These are phyloP conservation scores for Melipona bicolor DNA, from an alignment of 2,888 invertebrate species.

Conservation along the genomic window DNA sequence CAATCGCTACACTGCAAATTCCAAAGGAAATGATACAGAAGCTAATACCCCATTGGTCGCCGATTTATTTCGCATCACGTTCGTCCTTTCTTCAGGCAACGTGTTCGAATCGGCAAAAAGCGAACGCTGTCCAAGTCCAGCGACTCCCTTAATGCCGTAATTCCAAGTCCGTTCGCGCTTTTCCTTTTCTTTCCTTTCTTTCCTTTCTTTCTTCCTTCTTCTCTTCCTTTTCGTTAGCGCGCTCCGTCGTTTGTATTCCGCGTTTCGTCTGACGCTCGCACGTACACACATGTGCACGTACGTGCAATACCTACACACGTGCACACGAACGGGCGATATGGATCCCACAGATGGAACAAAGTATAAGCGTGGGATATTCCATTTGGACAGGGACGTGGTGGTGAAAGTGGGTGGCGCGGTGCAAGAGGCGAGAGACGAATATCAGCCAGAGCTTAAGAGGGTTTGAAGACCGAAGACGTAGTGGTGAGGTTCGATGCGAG, in stretches of 20 bases:
- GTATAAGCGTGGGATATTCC: slow-evolving; percentile 64
- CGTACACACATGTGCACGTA: neutral
- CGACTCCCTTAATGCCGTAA: slow-evolving; percentile 51
- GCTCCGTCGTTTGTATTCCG: slow-evolving; percentile 67
- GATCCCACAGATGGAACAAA: slow-evolving; percentile 66
- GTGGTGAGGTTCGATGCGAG: slow-evolving; percentile 58
- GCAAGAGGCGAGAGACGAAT: neutral
- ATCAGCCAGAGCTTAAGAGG: slow-evolving; percentile 58
- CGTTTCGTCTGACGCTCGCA: slow-evolving; percentile 17
- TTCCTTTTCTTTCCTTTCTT: slow-evolving; percentile 19
- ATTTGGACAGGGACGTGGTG: slow-evolving; percentile 50
- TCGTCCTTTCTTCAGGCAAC: neutral
- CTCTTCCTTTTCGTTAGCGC: slow-evolving; percentile 24
- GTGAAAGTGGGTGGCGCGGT: slow-evolving; percentile 38
- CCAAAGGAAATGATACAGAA: neutral
- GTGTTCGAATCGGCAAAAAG: slow-evolving; percentile 4
- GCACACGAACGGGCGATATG: slow-evolving; percentile 37
- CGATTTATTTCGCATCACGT: slow-evolving; percentile 1
- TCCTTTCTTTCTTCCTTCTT: neutral
- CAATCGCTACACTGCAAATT: neutral
- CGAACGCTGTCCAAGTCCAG: slow-evolving; percentile 1
- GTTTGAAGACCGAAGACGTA: slow-evolving; percentile 61
- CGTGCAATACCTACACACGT: too few species aligned
- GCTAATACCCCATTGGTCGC: neutral
- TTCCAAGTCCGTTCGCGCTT: slow-evolving; percentile 49